phyloP scores from a whole-genome alignment of 1,140 invertebrate species.

The Cryptotermes secundus region DNA sequence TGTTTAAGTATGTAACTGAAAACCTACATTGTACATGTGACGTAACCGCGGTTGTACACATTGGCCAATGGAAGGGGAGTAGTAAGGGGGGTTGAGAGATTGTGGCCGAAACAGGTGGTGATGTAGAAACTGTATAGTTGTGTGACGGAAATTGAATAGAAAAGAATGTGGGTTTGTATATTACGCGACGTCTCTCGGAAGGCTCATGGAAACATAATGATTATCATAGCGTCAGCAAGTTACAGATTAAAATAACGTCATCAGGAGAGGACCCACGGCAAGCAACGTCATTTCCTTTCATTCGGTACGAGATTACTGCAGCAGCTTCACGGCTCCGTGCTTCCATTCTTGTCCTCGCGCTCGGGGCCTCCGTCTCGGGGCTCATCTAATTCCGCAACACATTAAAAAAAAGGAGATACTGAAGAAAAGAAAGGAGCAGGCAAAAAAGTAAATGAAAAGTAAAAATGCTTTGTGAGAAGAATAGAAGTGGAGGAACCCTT shows the following conservation, averaged over 20 bases:
- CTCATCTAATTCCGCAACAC: slow-evolving; percentile 31
- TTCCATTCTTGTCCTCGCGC: background rate
- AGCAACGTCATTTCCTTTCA: background rate
- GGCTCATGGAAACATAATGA: no score
- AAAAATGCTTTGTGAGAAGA: slow-evolving; percentile 34
- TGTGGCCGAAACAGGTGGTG: no score
- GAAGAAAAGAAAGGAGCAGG: slow-evolving; percentile 14
- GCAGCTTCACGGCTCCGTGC: background rate
- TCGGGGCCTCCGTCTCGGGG: background rate
- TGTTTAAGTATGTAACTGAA: no score
- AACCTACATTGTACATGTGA: no score
- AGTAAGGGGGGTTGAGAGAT: no score
- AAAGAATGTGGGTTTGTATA: no score
- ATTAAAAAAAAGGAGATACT: slow-evolving; percentile 24
- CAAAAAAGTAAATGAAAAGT: slow-evolving; percentile 33
- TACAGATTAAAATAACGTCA: slow-evolving; percentile 1
- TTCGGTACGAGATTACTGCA: background rate
- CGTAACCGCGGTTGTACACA: no score
- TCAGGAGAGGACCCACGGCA: background rate
- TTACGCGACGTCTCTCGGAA: no score
- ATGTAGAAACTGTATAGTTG: no score
- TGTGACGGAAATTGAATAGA: no score
- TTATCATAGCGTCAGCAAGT: background rate
- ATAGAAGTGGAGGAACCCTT: slow-evolving; percentile 30
- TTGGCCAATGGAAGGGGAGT: no score